Conservation (phyloP, 1,140 invertebrate genomes). For the Philopotamus ludificatus region DNA sequence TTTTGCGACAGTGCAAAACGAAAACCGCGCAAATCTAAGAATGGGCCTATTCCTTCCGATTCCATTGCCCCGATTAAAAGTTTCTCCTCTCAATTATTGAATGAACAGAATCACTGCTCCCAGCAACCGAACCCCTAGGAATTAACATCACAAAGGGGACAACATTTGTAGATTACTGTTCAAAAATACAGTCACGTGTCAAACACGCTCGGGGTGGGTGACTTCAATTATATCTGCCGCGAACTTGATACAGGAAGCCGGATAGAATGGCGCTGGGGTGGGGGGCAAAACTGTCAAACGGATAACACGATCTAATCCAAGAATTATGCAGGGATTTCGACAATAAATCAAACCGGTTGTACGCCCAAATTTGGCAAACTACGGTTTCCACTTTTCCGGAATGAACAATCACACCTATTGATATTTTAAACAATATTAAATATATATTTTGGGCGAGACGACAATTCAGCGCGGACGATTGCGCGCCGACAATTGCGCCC, state of each 20-base stretch:
- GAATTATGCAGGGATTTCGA: neutral
- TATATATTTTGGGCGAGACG: no score
- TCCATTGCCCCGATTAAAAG: no score
- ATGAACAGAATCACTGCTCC: neutral
- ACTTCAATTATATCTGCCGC: slow-evolving; percentile 24
- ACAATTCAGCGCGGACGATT: no score
- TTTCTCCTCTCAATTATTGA: no score
- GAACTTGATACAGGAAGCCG: neutral
- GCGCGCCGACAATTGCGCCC: no score
- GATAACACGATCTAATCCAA: neutral
- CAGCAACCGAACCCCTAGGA: neutral
- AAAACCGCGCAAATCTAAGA: no score
- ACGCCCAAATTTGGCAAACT: no score
- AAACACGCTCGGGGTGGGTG: slow-evolving; percentile 9
- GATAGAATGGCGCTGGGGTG: neutral
- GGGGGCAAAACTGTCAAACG: neutral
- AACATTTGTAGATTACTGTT: slow-evolving; percentile 20
- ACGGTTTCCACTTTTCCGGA: no score
- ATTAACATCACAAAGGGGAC: slow-evolving; percentile 22
- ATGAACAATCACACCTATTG: no score
- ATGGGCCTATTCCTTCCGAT: no score
- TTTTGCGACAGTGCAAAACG: no score
- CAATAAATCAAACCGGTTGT: neutral
- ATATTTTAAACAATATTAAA: neutral
- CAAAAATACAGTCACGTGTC: slow-evolving; percentile 28